Evolutionary conservation across 2,888 invertebrate genomes (phyloP).

Genomic region (Pantelozetes paolii): DNA sequence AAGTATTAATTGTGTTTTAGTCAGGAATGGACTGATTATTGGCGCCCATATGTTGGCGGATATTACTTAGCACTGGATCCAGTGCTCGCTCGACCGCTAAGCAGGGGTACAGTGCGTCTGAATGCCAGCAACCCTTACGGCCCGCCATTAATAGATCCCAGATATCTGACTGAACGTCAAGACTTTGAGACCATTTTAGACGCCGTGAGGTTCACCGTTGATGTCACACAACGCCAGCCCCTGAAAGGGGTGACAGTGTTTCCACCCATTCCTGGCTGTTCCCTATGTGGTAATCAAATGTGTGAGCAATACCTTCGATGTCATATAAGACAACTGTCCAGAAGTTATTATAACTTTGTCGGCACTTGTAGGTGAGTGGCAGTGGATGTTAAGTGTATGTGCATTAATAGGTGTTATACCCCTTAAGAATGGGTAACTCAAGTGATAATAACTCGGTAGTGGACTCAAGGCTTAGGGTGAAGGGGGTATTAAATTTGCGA

Average conservation of each 20-base stretch:
- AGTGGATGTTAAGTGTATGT: conserved; percentile 32
- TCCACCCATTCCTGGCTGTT: conserved; percentile 38
- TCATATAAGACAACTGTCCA: conserved; percentile 14
- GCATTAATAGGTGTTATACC: too few species aligned
- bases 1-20: conserved; percentile 2
- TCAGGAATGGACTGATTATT: conserved; percentile 30
- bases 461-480: conserved; percentile 22
- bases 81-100: background rate
- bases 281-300: background rate
- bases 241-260: background rate
- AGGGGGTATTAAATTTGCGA: conserved; percentile 18
- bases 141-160: conserved; percentile 31
- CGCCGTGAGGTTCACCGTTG: background rate
- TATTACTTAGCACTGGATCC: conserved; percentile 24
- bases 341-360: conserved; percentile 24
- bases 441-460: conserved; percentile 24
- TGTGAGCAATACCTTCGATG: conserved; percentile 30
- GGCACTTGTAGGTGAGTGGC: conserved; percentile 32
- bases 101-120: conserved; percentile 23
- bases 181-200: conserved; percentile 30
- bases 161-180: background rate
- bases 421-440: background rate
- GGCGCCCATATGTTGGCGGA: conserved; percentile 1
- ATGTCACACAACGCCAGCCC: background rate
- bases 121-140: conserved; percentile 10